A percentile compares a stretch with the other conserved stretches of the same genome.
These are phyloP conservation scores for Dasyornis broadbenti DNA, from an alignment of 2,113 vertebrate species.

Conservation along the genomic window DNA sequence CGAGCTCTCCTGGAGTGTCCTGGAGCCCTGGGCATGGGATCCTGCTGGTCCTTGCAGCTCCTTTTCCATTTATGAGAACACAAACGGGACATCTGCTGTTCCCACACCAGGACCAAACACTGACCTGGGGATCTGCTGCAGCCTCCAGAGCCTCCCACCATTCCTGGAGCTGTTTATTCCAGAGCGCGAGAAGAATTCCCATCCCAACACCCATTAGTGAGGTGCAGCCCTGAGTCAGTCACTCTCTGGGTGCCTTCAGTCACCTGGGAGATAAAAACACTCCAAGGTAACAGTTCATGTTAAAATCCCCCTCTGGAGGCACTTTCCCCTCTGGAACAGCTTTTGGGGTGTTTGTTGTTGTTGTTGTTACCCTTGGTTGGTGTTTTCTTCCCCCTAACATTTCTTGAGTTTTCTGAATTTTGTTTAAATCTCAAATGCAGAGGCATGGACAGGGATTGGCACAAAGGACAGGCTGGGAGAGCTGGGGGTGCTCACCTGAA, in stretches of 20 bases:
- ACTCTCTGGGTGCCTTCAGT: not conserved
- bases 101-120: not conserved
- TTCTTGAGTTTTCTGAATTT: not conserved
- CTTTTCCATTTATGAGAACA: not conserved
- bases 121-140: not conserved
- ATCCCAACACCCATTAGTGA: not conserved
- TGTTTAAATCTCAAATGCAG: not conserved
- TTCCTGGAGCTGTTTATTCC: not conserved
- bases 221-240: not conserved
- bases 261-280: not conserved
- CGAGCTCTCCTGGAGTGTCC: not conserved
- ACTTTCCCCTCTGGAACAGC: not conserved
- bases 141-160: not conserved
- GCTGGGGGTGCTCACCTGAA: not conserved
- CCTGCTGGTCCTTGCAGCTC: not conserved
- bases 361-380: not conserved
- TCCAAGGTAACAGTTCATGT: not conserved
- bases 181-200: not conserved
- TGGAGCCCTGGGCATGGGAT: not conserved
- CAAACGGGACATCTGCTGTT: not conserved
- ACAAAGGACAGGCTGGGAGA: not conserved
- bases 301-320: not conserved
- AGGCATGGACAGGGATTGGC: not conserved
- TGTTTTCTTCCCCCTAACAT: rapidly evolving
- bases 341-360: not conserved